Evolutionary conservation across 2,888 invertebrate species (phyloP).

Genomic region (Drosophila limbata): DNA sequence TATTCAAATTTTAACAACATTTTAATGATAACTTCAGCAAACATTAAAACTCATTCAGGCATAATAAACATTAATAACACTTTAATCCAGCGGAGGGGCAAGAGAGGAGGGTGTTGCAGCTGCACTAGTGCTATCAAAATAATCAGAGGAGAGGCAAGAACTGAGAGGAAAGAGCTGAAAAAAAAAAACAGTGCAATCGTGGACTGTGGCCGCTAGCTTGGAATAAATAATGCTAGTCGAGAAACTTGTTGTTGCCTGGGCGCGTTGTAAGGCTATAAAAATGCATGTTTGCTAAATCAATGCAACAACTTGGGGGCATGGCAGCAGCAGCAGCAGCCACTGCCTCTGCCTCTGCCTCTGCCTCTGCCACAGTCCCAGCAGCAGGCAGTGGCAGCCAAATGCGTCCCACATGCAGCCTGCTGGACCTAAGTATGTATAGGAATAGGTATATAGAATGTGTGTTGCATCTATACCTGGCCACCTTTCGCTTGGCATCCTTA

Average conservation of each 20-base stretch:
- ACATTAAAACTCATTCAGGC: constrained; percentile 84
- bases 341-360: constrained; percentile 20
- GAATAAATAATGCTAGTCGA: constrained; percentile 75
- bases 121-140: constrained; percentile 74
- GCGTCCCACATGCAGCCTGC: constrained; percentile 69
- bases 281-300: constrained; percentile 83
- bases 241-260: constrained; percentile 79
- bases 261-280: constrained; percentile 79
- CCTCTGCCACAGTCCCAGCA: constrained; percentile 22
- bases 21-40: constrained; percentile 83
- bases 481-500: constrained; percentile 79
- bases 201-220: constrained; percentile 68
- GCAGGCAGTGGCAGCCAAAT: constrained; percentile 42
- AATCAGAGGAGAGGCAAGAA: constrained; percentile 59
- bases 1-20: constrained; percentile 82
- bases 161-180: constrained; percentile 14
- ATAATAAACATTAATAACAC: constrained; percentile 84
- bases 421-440: constrained; percentile 40
- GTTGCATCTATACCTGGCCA: constrained; percentile 60
- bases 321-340: constrained; percentile 58
- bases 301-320: constrained; percentile 82
- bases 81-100: constrained; percentile 72
- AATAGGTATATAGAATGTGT: constrained; percentile 2
- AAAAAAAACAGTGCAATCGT: constrained; percentile 70
- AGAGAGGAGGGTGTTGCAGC: constrained; percentile 38